Base-by-base conservation (phyloP, 1,140 invertebrate genomes). In the Drosophila mauritiana region DNA sequence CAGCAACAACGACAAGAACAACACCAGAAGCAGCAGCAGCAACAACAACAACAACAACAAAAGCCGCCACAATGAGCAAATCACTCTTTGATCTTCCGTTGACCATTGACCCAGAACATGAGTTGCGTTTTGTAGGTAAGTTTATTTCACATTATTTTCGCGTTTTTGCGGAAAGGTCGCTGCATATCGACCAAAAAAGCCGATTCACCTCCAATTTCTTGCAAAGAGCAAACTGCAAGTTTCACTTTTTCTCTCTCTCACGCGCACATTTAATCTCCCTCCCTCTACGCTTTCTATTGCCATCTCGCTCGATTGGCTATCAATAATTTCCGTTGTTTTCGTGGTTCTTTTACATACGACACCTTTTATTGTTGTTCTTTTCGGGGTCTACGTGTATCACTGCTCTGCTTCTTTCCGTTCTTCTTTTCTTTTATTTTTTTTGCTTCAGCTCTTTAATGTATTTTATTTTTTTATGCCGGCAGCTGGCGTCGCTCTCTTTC, bases 101-200 rank as follows among this genome's bases (percentile, higher is more conserved):
- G 84, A 80, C 63, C 59, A 92, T 92, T 78, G 81, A 91, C 49
- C 91, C 91, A 73, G 79, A 82, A 69, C 64, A 76, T 84, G 91
- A 92, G 74, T 76, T 92, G 70, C 91, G 88, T 58, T 92, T 92
- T 73, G 45, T 89, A 46, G 91, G 91, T 92, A 81, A 91, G 91
- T 37, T 39, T 40, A 36, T 51, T 34, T 4, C 12, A 39, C 37
- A 4, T 13, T 39, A 39, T 39, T 31, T 31, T 31, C 8, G 3
- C 37, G 12, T 39, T 39, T 39, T 39, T 13, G 20, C 8, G 61
- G 55, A 31, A 56, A 55, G 63, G 64, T 57, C 63, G 49, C 62
- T 31, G 25, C 52, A 49, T 73, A 73, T 73, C 68, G 69, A 73
- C 54, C 69, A 73, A 54, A 45, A 64, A 49, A 36, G 42, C 59